Evolutionary conservation across 2,888 invertebrate species (phyloP).

Genomic region (Adela reaumurella): DNA sequence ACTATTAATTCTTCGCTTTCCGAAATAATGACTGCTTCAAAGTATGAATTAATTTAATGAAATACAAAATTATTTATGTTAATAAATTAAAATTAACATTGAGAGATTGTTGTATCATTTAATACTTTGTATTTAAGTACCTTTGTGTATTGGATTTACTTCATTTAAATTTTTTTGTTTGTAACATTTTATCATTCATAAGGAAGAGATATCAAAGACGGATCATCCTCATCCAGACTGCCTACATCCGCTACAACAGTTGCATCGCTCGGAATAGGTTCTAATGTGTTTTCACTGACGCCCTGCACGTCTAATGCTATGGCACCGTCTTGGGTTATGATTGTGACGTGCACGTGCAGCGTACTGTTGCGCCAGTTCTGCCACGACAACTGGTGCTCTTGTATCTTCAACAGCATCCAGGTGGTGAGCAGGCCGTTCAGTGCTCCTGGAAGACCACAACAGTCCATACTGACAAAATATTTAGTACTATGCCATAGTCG

Average conservation of each 20-base stretch:
- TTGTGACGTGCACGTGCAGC: conserved; percentile 40
- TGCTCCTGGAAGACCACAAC: conserved; percentile 24
- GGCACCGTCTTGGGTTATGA: conserved; percentile 20
- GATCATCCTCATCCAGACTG: background rate
- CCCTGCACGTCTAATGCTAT: background rate
- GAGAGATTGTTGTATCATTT: background rate
- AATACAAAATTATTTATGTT: conserved; percentile 1
- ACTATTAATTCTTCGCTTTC: conserved; percentile 5
- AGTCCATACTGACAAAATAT: no score
- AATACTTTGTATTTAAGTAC: no score
- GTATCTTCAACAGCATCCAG: conserved; percentile 49
- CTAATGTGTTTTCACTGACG: no score
- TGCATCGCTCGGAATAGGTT: conserved; percentile 14
- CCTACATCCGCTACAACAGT: conserved; percentile 19
- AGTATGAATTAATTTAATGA: background rate
- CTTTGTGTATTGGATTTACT: no score
- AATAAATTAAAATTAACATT: conserved; percentile 3
- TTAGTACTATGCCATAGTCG: no score
- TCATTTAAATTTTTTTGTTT: no score
- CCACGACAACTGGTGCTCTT: conserved; percentile 49
- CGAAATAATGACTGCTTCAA: background rate
- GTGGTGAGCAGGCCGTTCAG: conserved; percentile 45
- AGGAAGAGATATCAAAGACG: no score
- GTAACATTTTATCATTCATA: no score
- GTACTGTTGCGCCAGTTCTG: conserved; percentile 45